A percentile compares a stretch with the other conserved stretches of the same genome.
Conservation (phyloP, 2,888 invertebrate genomes). For the Teleogryllus oceanicus region DNA sequence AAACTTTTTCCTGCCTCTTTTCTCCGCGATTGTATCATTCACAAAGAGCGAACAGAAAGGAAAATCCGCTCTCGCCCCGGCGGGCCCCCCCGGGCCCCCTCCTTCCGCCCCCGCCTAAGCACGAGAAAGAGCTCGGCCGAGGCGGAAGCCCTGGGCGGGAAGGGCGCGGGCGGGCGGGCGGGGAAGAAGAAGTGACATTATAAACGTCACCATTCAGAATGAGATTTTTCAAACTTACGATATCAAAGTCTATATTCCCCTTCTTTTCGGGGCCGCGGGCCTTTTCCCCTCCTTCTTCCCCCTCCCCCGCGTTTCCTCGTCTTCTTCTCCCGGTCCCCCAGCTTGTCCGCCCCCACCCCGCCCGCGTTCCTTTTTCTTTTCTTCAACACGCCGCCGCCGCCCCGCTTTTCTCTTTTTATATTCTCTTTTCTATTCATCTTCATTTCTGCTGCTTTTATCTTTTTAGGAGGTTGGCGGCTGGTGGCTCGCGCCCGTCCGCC, state of each 20-base stretch:
- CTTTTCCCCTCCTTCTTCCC: too few relatives aligned
- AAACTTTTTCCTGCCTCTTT: not conserved
- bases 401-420: not conserved
- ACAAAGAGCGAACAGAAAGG: constrained; percentile 18
- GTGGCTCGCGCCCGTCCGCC: not conserved
- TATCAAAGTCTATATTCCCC: constrained; percentile 1
- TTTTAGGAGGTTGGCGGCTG: not conserved
- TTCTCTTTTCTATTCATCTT: constrained; percentile 7
- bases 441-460: constrained; percentile 6
- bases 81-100: not conserved
- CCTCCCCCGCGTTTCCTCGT: not conserved
- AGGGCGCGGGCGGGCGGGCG: not conserved
- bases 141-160: not conserved
- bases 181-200: constrained; percentile 28
- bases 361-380: not conserved
- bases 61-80: not conserved
- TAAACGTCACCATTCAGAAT: constrained; percentile 28
- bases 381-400: not conserved
- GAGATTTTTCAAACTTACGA: constrained; percentile 30
- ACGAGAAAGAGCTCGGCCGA: not conserved
- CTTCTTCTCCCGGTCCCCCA: not conserved
- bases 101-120: not conserved
- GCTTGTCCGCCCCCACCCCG: not conserved
- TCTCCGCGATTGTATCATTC: not conserved
- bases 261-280: too few relatives aligned